Percentiles rank a stretch among this genome's conserved stretches.
These are phyloP conservation scores for Thymelicus sylvestris DNA, from an alignment of 2,888 invertebrate species.

Conservation along the genomic window DNA sequence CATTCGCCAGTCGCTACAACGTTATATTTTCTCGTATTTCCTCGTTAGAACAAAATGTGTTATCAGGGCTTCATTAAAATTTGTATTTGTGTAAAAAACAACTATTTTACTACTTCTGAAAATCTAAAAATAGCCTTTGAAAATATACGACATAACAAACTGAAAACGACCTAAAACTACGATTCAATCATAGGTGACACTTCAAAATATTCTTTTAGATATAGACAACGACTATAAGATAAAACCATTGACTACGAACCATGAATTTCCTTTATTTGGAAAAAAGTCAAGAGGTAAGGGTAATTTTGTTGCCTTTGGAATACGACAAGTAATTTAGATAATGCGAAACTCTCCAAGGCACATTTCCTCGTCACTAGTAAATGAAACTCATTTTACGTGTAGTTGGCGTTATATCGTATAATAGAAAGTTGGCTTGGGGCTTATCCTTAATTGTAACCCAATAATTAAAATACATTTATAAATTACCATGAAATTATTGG, in stretches of 20 bases:
- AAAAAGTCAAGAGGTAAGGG: constrained; percentile 15
- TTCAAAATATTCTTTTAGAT: not conserved
- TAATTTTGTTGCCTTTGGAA: constrained; percentile 47
- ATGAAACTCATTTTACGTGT: constrained; percentile 66
- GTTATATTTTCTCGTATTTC: not conserved
- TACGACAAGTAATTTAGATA: constrained; percentile 49
- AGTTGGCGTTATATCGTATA: constrained; percentile 50
- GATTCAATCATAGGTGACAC: too few species aligned
- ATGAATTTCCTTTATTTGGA: not conserved
- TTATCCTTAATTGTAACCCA: constrained; percentile 7
- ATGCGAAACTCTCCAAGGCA: constrained; percentile 46
- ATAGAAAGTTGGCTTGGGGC: constrained; percentile 43
- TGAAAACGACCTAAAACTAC: too few species aligned
- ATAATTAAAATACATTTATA: not conserved
- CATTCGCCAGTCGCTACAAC: not conserved
- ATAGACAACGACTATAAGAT: not conserved
- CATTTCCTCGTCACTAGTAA: constrained; percentile 52
- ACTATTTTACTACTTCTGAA: not conserved
- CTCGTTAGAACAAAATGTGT: not conserved
- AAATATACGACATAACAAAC: too few species aligned
- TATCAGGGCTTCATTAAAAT: too few species aligned
- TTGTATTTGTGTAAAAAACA: not conserved
- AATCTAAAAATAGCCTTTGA: too few species aligned
- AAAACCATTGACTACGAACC: not conserved
- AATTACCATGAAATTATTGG: too few species aligned